Evolutionary conservation across 1,140 invertebrate species (phyloP).

Genomic region (Drosophila novamexicana): DNA sequence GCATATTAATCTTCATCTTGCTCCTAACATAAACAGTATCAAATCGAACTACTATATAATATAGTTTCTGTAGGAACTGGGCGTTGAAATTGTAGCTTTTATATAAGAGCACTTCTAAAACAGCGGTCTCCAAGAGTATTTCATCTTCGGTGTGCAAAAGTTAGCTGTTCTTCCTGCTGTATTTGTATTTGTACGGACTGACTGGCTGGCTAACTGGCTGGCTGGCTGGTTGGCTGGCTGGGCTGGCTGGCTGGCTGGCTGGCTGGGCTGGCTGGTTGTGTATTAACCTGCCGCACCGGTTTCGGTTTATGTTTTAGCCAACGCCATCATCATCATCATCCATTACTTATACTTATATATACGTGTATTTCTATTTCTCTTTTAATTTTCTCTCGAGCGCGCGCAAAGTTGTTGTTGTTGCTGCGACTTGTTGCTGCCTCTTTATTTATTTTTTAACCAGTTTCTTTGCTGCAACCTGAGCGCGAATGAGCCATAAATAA

Average conservation of each 20-base stretch:
- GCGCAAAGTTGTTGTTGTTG: conserved; percentile 53
- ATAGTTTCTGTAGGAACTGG: too few species aligned
- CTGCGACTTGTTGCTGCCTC: conserved; percentile 77
- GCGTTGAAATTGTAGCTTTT: too few species aligned
- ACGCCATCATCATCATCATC: conserved; percentile 66
- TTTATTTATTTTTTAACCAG: conserved; percentile 83
- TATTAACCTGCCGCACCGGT: conserved; percentile 81
- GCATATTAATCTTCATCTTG: too few species aligned
- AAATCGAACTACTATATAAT: too few species aligned
- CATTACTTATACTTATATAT: conserved; percentile 66
- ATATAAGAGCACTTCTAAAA: too few species aligned
- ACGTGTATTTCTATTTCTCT: conserved; percentile 76
- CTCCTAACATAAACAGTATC: too few species aligned
- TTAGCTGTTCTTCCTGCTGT: background rate
- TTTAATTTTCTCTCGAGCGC: conserved; percentile 79
- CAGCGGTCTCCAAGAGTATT: too few species aligned
- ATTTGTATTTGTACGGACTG: conserved; percentile 15
- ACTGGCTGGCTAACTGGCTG: conserved; percentile 4
- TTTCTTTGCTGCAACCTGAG: conserved; percentile 80
- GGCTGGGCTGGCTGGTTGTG: conserved; percentile 52
- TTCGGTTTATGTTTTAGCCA: conserved; percentile 82
- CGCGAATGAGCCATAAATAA: conserved; percentile 83
- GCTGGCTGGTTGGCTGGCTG: conserved; percentile 1
- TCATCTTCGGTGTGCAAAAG: too few species aligned
- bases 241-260: conserved; percentile 4